A percentile compares a stretch with the other conserved stretches of the same genome.
These are phyloP conservation scores for Megalurothrips usitatus DNA, from an alignment of 2,888 invertebrate genomes.

Conservation along the genomic window DNA sequence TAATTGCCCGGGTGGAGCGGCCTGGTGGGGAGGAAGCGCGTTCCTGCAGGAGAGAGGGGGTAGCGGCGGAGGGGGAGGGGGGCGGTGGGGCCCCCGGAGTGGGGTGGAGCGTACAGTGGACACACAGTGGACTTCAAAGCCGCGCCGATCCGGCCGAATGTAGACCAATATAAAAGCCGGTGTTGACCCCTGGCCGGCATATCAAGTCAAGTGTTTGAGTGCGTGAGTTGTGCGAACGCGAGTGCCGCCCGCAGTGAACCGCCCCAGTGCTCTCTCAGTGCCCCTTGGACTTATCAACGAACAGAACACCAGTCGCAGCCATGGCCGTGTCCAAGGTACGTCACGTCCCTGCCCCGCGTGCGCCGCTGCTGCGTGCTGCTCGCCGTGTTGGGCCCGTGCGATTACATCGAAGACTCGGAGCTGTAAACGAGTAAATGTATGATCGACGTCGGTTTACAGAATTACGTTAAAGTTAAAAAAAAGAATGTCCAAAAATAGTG, in stretches of 20 bases:
- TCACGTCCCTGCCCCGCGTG: not conserved
- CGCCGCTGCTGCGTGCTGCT: too few relatives aligned
- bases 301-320: too few relatives aligned
- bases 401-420: too few relatives aligned
- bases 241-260: not conserved
- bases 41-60: not conserved
- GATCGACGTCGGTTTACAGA: too few relatives aligned
- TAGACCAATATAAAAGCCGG: slow-evolving; percentile 8
- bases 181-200: slow-evolving; percentile 18
- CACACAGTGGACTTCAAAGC: slow-evolving; percentile 5
- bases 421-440: too few relatives aligned
- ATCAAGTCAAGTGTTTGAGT: slow-evolving; percentile 25
- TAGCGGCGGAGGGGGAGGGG: not conserved
- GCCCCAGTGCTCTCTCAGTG: not conserved
- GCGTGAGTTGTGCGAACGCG: not conserved
- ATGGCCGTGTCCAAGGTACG: slow-evolving; percentile 17
- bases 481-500: too few relatives aligned
- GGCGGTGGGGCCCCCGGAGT: not conserved
- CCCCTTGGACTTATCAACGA: slow-evolving; percentile 8
- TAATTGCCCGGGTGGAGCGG: not conserved
- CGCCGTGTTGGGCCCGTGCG: too few relatives aligned
- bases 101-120: not conserved
- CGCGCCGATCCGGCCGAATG: slow-evolving; percentile 13
- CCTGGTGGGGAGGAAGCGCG: not conserved
- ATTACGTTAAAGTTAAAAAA: too few relatives aligned